phyloP scores from a whole-genome alignment of 2,113 vertebrate genomes.

The Pseudois nayaur region DNA sequence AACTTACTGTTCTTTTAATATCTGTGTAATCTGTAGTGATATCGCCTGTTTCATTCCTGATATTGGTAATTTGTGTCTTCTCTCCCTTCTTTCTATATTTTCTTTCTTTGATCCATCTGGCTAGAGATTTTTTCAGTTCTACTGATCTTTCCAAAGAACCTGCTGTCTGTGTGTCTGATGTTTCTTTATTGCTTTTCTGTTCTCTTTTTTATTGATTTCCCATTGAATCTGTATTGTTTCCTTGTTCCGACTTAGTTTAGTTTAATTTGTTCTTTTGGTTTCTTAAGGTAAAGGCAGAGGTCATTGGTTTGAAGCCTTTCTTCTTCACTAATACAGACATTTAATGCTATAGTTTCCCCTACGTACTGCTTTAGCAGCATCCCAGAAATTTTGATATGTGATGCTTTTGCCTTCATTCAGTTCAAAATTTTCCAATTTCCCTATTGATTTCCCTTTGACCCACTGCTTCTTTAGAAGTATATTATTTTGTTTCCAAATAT shows the following conservation, averaged over 20 bases:
- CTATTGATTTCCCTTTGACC: not conserved
- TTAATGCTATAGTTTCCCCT: not conserved
- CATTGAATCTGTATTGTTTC: conserved; percentile 7
- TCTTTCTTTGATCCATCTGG: not conserved
- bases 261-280: conserved; percentile 21
- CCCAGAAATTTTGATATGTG: not conserved
- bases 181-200: conserved; percentile 33
- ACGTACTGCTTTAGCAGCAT: not conserved
- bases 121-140: conserved; percentile 13
- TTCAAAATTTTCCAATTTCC: conserved; percentile 16
- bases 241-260: not conserved
- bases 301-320: conserved; percentile 20
- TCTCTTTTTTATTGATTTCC: conserved; percentile 46
- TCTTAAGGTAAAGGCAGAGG: conserved; percentile 13
- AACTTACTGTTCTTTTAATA: not conserved
- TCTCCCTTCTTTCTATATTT: not conserved
- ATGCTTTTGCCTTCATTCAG: conserved; percentile 26
- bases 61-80: not conserved
- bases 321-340: not conserved
- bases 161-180: not conserved
- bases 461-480: not conserved
- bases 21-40: not conserved
- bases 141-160: conserved; percentile 28
- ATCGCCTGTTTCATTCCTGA: not conserved
- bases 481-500: not conserved